Base-by-base conservation (phyloP, 2,113 vertebrate species). In the Eulemur rufifrons region DNA sequence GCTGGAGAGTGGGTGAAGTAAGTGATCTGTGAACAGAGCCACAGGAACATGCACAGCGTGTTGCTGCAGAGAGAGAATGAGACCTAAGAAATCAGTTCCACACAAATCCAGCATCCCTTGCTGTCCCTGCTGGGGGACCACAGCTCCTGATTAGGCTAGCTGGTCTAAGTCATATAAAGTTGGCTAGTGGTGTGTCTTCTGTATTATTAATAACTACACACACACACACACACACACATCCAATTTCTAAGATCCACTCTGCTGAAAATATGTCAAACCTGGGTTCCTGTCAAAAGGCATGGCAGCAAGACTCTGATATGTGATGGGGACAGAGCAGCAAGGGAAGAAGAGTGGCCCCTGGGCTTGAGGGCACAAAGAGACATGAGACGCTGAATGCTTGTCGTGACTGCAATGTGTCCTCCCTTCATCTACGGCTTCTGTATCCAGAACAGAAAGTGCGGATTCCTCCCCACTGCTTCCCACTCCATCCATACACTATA, bases 31-130 rank as follows among this genome's bases (percentile, higher is more conserved):
- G 39, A 34, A 25, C 27, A 21, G 18, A 42, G 56, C 15, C 29
- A 20, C 7, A 6, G 42, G 32, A 56, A 34, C n/a, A 32, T 2
- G 25, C 39, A 10, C 0, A 12, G 80, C 0, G 12, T 29, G 3
- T 12, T 12, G 10, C 39, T 39, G 9, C 25, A 21, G 37, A 66
- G 34, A 83, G 56, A 73, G 83, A n/a, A 71, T 25, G 69, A 74
- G 50, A 27, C 18, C 25, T 13, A 13, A 42, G 39, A 45, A n/a
- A 47, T 39, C 69, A 15, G 17, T 42, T 69, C 83, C 86, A 68
- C 2, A 63, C 64, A 81, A 69, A 52, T 5, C 29, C 34, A 39
- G 85, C 73, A 27, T 25, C 54, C 61, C 34, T 74, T 59, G 42
- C 78, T 39, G 2, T 39, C 56, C 63, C 34, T 45, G 23, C 37